Evolutionary conservation across 2,888 invertebrate species (phyloP).

Genomic region (Lasius fuliginosus): DNA sequence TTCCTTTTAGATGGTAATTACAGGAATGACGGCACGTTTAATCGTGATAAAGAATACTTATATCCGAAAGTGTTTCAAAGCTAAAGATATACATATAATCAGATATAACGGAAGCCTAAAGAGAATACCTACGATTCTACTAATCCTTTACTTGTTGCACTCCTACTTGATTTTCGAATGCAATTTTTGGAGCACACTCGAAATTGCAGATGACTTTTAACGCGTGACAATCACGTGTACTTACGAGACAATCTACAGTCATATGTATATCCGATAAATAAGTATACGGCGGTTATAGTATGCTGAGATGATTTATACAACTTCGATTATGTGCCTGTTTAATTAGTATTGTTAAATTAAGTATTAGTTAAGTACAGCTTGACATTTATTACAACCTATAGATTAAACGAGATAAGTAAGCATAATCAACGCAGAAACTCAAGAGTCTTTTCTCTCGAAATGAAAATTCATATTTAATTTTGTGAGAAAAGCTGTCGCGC

Average conservation of each 20-base stretch:
- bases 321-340: not conserved
- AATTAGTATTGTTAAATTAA: not conserved
- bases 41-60: not conserved
- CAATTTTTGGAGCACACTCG: not conserved
- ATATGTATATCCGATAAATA: slow-evolving; percentile 8
- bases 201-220: not conserved
- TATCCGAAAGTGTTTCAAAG: not conserved
- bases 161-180: not conserved
- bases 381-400: not conserved
- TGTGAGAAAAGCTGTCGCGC: no score
- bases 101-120: not conserved
- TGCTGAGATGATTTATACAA: not conserved
- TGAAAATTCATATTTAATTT: no score
- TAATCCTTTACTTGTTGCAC: not conserved
- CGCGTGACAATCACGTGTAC: not conserved
- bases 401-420: not conserved
- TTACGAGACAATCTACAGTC: not conserved
- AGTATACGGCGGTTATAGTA: not conserved
- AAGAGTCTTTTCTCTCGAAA: no score
- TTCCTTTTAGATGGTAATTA: not conserved
- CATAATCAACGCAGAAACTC: not conserved
- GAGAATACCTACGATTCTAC: not conserved
- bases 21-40: not conserved
- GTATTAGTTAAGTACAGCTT: no score
- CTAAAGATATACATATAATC: no score